A percentile compares a stretch with the other conserved stretches of the same genome.
phyloP scores from a whole-genome alignment of 2,888 invertebrate species.

The Sisyra nigra region DNA sequence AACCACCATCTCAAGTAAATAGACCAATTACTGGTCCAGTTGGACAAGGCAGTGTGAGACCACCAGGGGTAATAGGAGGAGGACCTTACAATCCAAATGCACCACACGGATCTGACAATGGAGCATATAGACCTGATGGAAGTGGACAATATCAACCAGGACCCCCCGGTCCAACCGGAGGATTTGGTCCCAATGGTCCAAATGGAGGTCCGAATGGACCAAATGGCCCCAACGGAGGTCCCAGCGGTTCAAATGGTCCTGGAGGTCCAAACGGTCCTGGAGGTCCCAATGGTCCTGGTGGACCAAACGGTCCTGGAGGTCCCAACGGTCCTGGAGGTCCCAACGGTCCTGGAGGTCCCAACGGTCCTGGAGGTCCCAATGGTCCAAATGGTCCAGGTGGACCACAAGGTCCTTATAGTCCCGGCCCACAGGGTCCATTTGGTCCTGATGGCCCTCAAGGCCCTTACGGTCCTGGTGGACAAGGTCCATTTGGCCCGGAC shows the following conservation, averaged over 20 bases:
- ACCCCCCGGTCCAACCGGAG: slow-evolving; percentile 13
- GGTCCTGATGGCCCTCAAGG: slow-evolving; percentile 15
- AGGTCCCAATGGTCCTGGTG: slow-evolving; percentile 17
- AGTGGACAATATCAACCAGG: slow-evolving; percentile 16
- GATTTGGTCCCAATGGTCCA: slow-evolving; percentile 17
- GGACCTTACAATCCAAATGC: slow-evolving; percentile 14
- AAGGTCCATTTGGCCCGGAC: slow-evolving; percentile 3
- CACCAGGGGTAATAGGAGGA: slow-evolving; percentile 12
- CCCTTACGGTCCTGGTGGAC: slow-evolving; percentile 16
- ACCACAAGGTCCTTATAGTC: slow-evolving; percentile 23
- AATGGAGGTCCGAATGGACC: slow-evolving; percentile 14
- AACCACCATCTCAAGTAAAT: slow-evolving; percentile 5
- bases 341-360: slow-evolving; percentile 11
- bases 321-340: slow-evolving; percentile 18
- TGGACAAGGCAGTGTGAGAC: slow-evolving; percentile 12
- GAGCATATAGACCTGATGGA: slow-evolving; percentile 10
- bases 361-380: slow-evolving; percentile 12
- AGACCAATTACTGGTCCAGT: slow-evolving; percentile 19
- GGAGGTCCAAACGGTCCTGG: slow-evolving; percentile 17
- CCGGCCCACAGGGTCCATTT: slow-evolving; percentile 15
- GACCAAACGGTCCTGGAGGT: slow-evolving; percentile 17
- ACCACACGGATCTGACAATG: slow-evolving; percentile 13
- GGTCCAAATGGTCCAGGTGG: slow-evolving; percentile 24
- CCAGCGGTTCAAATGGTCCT: slow-evolving; percentile 16
- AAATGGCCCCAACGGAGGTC: slow-evolving; percentile 11